phyloP scores from a whole-genome alignment of 2,113 vertebrate genomes.

The Clarias gariepinus region DNA sequence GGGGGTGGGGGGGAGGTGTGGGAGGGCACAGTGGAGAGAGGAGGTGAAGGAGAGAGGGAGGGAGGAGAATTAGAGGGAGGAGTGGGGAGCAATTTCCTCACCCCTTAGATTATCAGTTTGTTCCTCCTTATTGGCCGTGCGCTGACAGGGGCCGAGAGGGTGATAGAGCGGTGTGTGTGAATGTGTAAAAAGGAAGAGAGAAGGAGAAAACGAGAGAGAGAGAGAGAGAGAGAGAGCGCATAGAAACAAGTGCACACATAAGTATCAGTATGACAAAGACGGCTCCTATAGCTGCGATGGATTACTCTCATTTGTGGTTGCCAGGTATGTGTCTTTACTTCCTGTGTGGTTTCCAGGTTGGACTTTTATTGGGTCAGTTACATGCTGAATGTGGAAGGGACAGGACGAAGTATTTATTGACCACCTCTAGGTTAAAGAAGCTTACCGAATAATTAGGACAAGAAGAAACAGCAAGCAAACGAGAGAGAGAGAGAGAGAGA shows the following conservation, averaged over 20 bases:
- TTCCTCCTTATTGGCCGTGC: conserved; percentile 44
- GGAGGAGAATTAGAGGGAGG: conserved; percentile 39
- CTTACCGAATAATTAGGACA: not conserved
- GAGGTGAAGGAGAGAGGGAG: conserved; percentile 51
- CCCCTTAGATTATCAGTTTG: conserved; percentile 50
- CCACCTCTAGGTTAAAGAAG: not conserved
- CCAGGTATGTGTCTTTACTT: conserved; percentile 72
- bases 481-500: not conserved
- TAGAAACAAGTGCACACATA: conserved; percentile 27
- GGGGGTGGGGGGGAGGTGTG: conserved; percentile 58
- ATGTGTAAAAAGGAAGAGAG: conserved; percentile 36
- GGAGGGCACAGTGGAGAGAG: conserved; percentile 52
- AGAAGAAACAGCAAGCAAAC: not conserved
- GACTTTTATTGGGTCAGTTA: conserved; percentile 48
- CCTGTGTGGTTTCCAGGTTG: conserved; percentile 50
- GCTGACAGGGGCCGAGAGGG: conserved; percentile 43
- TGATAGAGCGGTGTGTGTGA: conserved; percentile 24
- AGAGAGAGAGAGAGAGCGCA: not conserved
- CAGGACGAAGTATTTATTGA: not conserved
- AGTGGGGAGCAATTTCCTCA: conserved; percentile 47
- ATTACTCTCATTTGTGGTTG: conserved; percentile 76
- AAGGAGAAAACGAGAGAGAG: conserved; percentile 22
- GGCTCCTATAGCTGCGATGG: conserved; percentile 70
- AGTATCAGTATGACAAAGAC: conserved; percentile 69
- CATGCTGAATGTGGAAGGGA: not conserved